A percentile compares a stretch with the other conserved stretches of the same genome.
These are phyloP conservation scores for Apodemus agrarius DNA, from an alignment of 2,797 vertebrate species.

Conservation along the genomic window DNA sequence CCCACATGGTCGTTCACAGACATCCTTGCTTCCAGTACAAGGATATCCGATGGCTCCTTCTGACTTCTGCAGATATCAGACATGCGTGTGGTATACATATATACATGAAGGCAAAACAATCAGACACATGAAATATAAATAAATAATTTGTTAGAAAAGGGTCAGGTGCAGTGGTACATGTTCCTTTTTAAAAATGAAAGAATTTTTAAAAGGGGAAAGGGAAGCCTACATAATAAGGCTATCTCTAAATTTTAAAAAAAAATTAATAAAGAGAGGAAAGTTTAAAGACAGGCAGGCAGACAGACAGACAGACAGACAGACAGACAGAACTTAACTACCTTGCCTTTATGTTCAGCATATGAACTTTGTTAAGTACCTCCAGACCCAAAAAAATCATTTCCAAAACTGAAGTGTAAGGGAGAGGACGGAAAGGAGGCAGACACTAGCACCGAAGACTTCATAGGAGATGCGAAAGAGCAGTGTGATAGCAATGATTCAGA, in stretches of 20 bases:
- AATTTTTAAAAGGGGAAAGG: not conserved
- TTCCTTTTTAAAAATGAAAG: not conserved
- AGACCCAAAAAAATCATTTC: constrained; percentile 9
- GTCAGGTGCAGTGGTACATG: not conserved
- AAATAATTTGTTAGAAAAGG: not conserved
- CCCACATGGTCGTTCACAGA: not conserved
- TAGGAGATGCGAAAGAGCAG: not conserved
- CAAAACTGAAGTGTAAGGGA: not conserved
- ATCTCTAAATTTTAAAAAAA: not conserved
- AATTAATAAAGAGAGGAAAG: not conserved
- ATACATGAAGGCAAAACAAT: not conserved
- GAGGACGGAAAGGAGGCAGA: not conserved
- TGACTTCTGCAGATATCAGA: not conserved
- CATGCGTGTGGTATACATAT: not conserved
- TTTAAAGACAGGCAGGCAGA: not conserved
- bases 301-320: too few species aligned
- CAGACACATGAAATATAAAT: not conserved
- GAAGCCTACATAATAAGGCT: not conserved
- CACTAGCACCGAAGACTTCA: not conserved
- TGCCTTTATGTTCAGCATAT: constrained; percentile 21
- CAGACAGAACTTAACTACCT: not conserved
- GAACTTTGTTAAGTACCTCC: not conserved
- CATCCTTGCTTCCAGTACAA: not conserved
- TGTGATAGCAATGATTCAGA: not conserved
- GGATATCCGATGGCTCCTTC: not conserved